phyloP scores from a whole-genome alignment of 2,797 vertebrate genomes.

The Limosa lapponica region DNA sequence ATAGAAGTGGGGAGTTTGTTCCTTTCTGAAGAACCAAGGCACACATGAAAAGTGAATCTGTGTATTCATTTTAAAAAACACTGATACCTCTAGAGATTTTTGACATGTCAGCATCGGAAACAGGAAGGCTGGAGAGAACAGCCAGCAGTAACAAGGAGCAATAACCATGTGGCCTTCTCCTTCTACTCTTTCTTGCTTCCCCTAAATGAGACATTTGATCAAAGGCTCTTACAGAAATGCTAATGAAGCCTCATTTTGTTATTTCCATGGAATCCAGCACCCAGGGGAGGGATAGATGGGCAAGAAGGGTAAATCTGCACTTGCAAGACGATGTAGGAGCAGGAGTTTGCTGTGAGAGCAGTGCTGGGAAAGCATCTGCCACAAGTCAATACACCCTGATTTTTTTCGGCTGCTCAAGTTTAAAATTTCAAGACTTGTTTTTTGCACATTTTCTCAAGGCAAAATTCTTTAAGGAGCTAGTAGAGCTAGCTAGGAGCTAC shows the following conservation, averaged over 20 bases:
- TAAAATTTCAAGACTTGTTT: not conserved
- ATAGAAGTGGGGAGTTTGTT: not conserved
- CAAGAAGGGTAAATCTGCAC: slow-evolving; percentile 5
- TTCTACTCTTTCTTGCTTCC: slow-evolving; percentile 46
- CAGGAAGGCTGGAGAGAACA: slow-evolving; percentile 62
- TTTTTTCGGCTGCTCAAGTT: not conserved
- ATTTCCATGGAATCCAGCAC: slow-evolving; percentile 27
- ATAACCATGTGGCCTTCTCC: slow-evolving; percentile 29
- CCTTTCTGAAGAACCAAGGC: not conserved
- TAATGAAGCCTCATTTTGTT: slow-evolving; percentile 51
- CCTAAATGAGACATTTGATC: slow-evolving; percentile 49
- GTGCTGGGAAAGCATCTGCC: not conserved
- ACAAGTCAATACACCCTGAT: not conserved
- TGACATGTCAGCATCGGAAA: slow-evolving; percentile 28
- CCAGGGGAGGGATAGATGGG: slow-evolving; percentile 33
- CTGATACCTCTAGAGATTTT: slow-evolving; percentile 13
- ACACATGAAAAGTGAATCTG: not conserved
- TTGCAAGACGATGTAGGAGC: not conserved
- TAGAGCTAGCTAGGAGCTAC: not conserved
- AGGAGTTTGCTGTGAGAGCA: not conserved
- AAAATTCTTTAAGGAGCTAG: not conserved
- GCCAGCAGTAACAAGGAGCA: slow-evolving; percentile 49
- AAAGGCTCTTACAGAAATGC: slow-evolving; percentile 53
- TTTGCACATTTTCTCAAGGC: not conserved
- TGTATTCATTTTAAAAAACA: not conserved